Evolutionary conservation across 2,888 invertebrate genomes (phyloP), one percentile per base, ranked within the genome.

Genomic region (Rhaphigaster nebulosa): DNA sequence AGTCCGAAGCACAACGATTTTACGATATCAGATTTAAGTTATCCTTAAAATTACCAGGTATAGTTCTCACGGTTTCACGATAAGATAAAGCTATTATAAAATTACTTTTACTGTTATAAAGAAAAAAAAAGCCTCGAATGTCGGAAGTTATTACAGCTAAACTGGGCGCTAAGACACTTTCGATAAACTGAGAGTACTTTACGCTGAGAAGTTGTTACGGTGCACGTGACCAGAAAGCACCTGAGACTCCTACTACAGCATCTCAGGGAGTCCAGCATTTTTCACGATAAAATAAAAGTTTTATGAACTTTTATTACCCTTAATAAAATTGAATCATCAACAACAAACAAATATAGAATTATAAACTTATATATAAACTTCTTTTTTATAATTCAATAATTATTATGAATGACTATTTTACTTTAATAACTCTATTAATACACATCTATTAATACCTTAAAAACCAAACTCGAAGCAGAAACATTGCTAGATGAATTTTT

Each of bases 151-250:
- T 76, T 76, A 76, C 8, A 1, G 38, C 70, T 76, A 76, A 76
- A 76, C 70, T 76, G 70, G 38, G n/a, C 70, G 29, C 15, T 29
- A 29, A 65, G 65, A 29, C 29, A 76, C 70, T 76, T 76, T 38
- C 70, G 34, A 76, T 38, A 34, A 76, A 76, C 70, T 76, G 70
- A 23, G 70, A 38, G 3, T n/a, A 65, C 65, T 65, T 65, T 5
- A 65, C n/a, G 65, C 29, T n/a, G 65, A 15, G 65, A 65, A 76
- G 70, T 76, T 38, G 70, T 76, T 34, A 76, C 23, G 70, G 38
- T 8, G 70, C 38, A 76, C 70, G 70, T 76, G 70, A 76, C 70
- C 70, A 76, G 70, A 76, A 76, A 76, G 5, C 34, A 38, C 70
- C 70, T 20, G 34, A 38, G 23, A 38, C 70, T 34, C 34, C 34